Conservation (phyloP, 1,140 invertebrate genomes). For the Cryptotermes secundus region DNA sequence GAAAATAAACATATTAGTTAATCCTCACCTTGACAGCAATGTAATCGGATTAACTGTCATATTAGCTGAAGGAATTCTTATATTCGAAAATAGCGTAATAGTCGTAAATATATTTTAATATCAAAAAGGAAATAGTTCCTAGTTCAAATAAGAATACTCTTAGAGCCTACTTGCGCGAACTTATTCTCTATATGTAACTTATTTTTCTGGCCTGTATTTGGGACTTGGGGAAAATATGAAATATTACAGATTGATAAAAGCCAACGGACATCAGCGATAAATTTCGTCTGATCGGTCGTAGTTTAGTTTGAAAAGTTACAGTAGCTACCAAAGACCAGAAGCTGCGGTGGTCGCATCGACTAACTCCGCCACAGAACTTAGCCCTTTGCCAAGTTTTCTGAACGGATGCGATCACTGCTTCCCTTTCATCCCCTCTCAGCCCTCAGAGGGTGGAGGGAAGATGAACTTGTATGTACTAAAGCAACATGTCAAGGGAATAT, state of each 20-base stretch:
- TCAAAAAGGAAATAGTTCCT: too few species aligned
- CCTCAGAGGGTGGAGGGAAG: background rate
- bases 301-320: slow-evolving; percentile 26
- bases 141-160: background rate
- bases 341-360: background rate
- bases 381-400: slow-evolving; percentile 21
- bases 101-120: too few species aligned
- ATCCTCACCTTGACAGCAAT: too few species aligned
- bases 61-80: too few species aligned
- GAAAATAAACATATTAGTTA: too few species aligned
- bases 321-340: background rate
- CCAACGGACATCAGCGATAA: slow-evolving; percentile 25
- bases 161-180: background rate
- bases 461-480: background rate
- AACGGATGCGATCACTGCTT: background rate
- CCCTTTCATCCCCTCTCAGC: background rate
- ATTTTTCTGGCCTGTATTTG: background rate
- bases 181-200: background rate
- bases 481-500: slow-evolving; percentile 8
- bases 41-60: background rate
- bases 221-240: slow-evolving; percentile 17
- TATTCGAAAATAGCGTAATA: too few species aligned
- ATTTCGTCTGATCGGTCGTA: slow-evolving; percentile 26
- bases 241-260: slow-evolving; percentile 29
- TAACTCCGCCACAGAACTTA: slow-evolving; percentile 12